Conservation (phyloP, 2,797 vertebrate genomes). For the Anas capensis region DNA sequence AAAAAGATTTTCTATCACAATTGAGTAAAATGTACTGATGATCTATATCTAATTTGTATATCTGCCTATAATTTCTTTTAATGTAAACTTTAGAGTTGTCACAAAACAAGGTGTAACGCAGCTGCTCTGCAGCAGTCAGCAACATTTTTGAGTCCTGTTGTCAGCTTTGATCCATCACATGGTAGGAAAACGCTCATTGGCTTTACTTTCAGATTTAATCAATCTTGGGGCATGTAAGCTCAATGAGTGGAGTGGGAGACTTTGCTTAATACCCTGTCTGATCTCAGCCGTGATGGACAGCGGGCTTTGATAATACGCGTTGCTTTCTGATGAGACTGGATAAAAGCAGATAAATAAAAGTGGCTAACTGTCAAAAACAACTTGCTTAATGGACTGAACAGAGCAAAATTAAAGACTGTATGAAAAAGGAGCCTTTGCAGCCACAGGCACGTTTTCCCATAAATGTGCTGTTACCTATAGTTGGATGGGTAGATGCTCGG, state of each 20-base stretch:
- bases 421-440: neutral
- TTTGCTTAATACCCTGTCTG: neutral
- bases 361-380: neutral
- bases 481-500: neutral
- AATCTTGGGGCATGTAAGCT: neutral
- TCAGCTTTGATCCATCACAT: rapidly evolving
- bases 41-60: neutral
- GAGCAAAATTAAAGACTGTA: neutral
- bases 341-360: slow-evolving; percentile 6
- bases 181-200: neutral
- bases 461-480: rapidly evolving
- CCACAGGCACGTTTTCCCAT: rapidly evolving
- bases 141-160: neutral
- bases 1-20: neutral
- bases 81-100: neutral
- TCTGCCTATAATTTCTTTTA: neutral
- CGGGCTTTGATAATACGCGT: neutral
- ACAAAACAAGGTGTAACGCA: neutral
- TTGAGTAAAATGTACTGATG: neutral
- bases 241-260: neutral
- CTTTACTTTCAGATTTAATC: neutral
- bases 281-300: neutral
- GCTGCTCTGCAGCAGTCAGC: neutral
- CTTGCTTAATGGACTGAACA: neutral
- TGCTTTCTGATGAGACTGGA: neutral